Conservation (phyloP, 2,888 invertebrate species). For the Alviniconcha strummeri region DNA sequence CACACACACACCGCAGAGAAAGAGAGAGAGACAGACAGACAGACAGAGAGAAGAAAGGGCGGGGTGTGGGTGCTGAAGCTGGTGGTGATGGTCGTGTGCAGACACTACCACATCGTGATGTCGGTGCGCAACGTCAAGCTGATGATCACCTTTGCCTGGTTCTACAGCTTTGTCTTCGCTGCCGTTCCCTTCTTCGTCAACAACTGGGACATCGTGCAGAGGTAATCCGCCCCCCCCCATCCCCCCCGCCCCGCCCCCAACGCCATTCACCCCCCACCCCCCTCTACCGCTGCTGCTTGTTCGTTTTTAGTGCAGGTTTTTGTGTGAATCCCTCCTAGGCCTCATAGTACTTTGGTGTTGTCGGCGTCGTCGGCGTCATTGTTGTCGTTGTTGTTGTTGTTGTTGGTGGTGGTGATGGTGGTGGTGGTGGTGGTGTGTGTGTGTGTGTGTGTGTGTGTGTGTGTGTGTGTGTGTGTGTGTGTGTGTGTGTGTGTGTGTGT, state of each 20-base stretch:
- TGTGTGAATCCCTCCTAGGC: too few relatives aligned
- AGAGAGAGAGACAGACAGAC: background rate
- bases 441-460: too few relatives aligned
- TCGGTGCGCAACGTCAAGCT: constrained; percentile 23
- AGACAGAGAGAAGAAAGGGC: background rate
- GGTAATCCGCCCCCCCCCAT: background rate
- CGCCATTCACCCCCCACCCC: background rate
- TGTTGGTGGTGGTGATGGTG: too few relatives aligned
- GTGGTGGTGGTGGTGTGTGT: too few relatives aligned
- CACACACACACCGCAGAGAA: background rate
- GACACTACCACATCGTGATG: constrained; percentile 28
- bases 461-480: too few relatives aligned
- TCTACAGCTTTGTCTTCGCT: constrained; percentile 23
- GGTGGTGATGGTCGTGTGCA: background rate
- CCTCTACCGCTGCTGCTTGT: background rate
- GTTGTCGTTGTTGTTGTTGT: too few relatives aligned
- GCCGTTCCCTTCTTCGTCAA: constrained; percentile 27
- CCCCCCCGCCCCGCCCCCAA: background rate
- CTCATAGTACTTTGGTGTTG: too few relatives aligned
- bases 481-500: too few relatives aligned
- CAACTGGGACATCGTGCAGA: constrained; percentile 20
- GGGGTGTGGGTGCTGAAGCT: background rate
- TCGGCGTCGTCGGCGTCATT: too few relatives aligned
- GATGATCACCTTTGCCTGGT: constrained; percentile 27
- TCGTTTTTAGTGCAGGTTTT: background rate